Conservation (phyloP, 1,140 invertebrate genomes). For the Rhagoletis zephyria region DNA sequence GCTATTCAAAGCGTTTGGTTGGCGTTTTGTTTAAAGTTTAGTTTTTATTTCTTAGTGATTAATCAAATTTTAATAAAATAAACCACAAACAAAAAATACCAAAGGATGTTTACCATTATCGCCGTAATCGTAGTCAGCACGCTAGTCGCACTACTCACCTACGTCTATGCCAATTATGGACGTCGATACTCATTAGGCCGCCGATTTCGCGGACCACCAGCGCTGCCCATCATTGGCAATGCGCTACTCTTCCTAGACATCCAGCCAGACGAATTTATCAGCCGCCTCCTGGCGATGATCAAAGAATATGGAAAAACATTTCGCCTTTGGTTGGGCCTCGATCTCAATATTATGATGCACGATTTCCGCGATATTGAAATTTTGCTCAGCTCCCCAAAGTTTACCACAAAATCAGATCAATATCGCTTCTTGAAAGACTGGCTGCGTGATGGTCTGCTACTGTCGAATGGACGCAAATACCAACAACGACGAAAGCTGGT, state of each 20-base stretch:
- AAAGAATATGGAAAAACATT: constrained; percentile 47
- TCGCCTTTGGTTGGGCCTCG: constrained; percentile 61
- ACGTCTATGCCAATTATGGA: not conserved
- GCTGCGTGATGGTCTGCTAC: constrained; percentile 81
- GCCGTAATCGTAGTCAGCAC: not conserved
- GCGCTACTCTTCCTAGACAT: constrained; percentile 62
- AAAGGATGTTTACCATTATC: not conserved
- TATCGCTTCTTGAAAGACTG: constrained; percentile 77
- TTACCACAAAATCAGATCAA: constrained; percentile 7
- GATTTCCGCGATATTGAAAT: constrained; percentile 20
- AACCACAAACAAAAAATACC: not conserved
- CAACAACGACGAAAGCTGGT: constrained; percentile 82
- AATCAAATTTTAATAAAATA: not conserved
- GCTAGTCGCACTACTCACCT: not conserved
- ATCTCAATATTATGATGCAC: constrained; percentile 55
- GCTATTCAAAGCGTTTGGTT: too few relatives aligned
- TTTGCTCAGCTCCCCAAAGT: not conserved
- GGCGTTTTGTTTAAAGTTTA: too few relatives aligned
- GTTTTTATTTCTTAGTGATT: not conserved
- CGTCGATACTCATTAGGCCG: not conserved
- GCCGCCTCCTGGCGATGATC: constrained; percentile 57
- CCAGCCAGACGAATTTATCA: constrained; percentile 58
- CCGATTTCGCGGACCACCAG: constrained; percentile 58
- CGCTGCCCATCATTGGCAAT: constrained; percentile 64
- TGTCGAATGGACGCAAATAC: constrained; percentile 82